Base-by-base conservation (phyloP, 2,797 vertebrate species). In the Ceryle rudis region DNA sequence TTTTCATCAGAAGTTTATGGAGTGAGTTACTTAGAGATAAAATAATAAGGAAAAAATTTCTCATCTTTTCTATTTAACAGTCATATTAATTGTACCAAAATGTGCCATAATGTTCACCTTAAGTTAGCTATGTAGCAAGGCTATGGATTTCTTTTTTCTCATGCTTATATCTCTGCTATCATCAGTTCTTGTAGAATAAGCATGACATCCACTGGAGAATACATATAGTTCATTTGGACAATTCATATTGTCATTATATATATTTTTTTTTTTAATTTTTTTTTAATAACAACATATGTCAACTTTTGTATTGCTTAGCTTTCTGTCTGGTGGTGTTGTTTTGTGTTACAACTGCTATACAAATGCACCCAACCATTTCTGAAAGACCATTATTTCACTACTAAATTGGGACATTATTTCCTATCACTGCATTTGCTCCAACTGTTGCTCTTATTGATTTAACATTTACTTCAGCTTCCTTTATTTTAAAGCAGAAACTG, bases 161-260 rank as follows among this genome's bases (percentile, higher is more conserved):
- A 18, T 73, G 83, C 26, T 42, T 35, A 5, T 71, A 35, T 25
- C 7, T 57, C 14, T 83, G 6, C 33, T 60, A 26, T 47, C n/a
- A 55, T 73, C 33, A 46, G 9, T 73, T 20, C 16, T 70, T 87
- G 31, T 7, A 61, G 14, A 39, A 89, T 8, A 90, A 78, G 57
- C 6, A 10, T 41, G 58, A 54, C 23, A 4, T 66, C 16, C 84
- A 7, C 44, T 67, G 35, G 9, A 77, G 12, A 78, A 70, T 37
- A 41, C 23, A 64, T 78, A 26, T 14, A 91, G n/a, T 9, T 35
- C 2, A 4, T 28, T n/a, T n/a, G 29, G 12, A 70, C 0, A 4
- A 29, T 41, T 73, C 14, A 28, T 20, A 41, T 16, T 67, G 11
- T 64, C 0, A 0, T 22, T 14, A 33, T 64, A 0, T 28, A 0